Percentiles rank a stretch among this genome's conserved stretches.
Evolutionary conservation across 37 sponge, comb jelly and placozoan genomes (phyloP).

Genomic region (Chondrosia reniformis): DNA sequence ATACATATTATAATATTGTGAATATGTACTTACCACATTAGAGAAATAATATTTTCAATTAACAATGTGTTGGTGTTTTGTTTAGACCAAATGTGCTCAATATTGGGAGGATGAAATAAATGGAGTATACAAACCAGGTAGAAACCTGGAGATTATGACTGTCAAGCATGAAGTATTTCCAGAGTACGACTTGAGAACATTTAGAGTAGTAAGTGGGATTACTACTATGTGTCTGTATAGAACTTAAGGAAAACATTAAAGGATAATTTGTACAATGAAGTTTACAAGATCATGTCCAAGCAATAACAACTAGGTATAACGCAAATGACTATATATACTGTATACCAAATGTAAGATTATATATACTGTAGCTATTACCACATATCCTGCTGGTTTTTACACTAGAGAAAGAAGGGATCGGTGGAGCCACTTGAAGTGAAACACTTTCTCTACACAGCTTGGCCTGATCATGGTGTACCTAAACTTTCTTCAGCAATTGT

Average conservation of each 20-base stretch:
- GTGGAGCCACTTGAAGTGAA: slow-evolving; percentile 5
- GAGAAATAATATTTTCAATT: no score
- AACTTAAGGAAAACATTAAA: not conserved
- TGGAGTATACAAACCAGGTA: not conserved
- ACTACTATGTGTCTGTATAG: not conserved
- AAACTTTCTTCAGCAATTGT: not conserved
- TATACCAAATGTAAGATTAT: no score
- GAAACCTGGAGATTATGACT: not conserved
- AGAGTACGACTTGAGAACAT: not conserved
- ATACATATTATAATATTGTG: no score
- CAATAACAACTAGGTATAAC: no score
- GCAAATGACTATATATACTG: no score
- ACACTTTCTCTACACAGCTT: slow-evolving; percentile 29
- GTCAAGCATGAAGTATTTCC: not conserved
- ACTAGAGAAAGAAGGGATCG: not conserved
- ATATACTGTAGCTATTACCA: not conserved
- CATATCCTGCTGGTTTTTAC: not conserved
- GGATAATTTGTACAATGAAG: not conserved
- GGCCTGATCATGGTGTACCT: slow-evolving; percentile 23
- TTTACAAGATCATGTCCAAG: no score
- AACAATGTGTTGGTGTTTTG: no score
- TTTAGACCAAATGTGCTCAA: slow-evolving; percentile 13
- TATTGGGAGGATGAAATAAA: not conserved
- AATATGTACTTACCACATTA: no score
- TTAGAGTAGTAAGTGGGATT: slow-evolving; percentile 1